Base-by-base conservation (phyloP, 2,797 vertebrate species). In the Syngnathus rostellatus region DNA sequence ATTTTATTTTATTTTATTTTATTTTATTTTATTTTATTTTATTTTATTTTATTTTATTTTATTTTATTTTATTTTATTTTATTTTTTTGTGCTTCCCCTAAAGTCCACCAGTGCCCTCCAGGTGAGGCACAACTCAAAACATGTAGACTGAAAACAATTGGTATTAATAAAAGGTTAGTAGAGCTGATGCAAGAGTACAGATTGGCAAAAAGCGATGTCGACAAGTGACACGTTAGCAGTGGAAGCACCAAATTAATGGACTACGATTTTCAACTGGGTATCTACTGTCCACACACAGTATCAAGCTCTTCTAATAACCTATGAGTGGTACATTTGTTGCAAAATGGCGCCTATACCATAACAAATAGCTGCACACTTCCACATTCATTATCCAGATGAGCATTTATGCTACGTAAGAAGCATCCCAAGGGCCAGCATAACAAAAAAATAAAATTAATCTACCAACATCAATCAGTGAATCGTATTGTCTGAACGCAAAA, bases 341-440 rank as follows among this genome's bases (percentile, higher is more conserved):
- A 53, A 11, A 53, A 53, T 21, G 50, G n/a, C 19, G 12, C 19
- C 48, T 50, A 50, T n/a, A n/a, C 6, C 48, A n/a, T 2, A 3
- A 21, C 10, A 40, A 59, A 37, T 10, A 39, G 58, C 2, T 39
- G 37, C 5, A 38, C 57, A 59, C 37, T 37, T 59, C 39, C 17
- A 46, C 16, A 55, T 55, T 14, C 59, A 53, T 69, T 43, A 39
- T 31, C 5, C 39, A 50, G 53, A 68, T 40, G 17, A 40, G 17
- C 0, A 11, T 69, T 75, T 79, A 65, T 74, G 63, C 65, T 60
- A 43, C 62, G 65, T 64, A 61, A 75, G 60, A 21, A 59, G 63
- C 70, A 69, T 73, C 64, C 64, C 67, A 46, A 83, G 77, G 76
- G 77, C 76, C 69, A 68, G 71, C 55, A 76, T 21, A 31, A 31